Evolutionary conservation across 2,797 vertebrate genomes (phyloP).

Genomic region (Brotogeris chrysoptera): DNA sequence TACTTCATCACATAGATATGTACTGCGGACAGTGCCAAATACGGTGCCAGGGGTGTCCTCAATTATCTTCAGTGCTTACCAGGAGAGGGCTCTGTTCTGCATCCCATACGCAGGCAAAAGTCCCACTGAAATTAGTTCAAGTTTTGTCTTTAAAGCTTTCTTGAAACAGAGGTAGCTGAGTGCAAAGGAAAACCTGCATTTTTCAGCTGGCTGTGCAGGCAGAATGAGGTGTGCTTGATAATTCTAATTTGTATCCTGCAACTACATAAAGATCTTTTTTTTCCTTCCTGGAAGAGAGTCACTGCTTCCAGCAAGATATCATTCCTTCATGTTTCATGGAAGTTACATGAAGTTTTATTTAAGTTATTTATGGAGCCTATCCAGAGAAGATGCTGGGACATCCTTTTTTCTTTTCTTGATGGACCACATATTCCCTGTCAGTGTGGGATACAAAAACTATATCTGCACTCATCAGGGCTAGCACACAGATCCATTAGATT

Average conservation of each 20-base stretch:
- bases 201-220: background rate
- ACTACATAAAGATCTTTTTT: background rate
- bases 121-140: background rate
- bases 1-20: slow-evolving; percentile 45
- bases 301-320: background rate
- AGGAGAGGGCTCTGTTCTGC: slow-evolving; percentile 48
- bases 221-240: background rate
- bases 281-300: background rate
- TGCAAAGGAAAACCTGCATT: background rate
- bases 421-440: background rate
- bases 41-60: slow-evolving; percentile 45
- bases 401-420: background rate
- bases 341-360: background rate
- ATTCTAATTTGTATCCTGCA: background rate
- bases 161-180: background rate
- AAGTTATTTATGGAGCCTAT: background rate
- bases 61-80: background rate
- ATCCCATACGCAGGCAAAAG: background rate
- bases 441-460: background rate
- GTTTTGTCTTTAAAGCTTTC: background rate
- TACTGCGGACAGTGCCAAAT: slow-evolving; percentile 14
- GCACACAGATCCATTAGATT: background rate
- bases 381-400: background rate
- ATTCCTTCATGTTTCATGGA: background rate
- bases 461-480: background rate